Evolutionary conservation across 2,797 vertebrate genomes (phyloP), one percentile per base, ranked within the genome.

Genomic region (Peromyscus aztecus): DNA sequence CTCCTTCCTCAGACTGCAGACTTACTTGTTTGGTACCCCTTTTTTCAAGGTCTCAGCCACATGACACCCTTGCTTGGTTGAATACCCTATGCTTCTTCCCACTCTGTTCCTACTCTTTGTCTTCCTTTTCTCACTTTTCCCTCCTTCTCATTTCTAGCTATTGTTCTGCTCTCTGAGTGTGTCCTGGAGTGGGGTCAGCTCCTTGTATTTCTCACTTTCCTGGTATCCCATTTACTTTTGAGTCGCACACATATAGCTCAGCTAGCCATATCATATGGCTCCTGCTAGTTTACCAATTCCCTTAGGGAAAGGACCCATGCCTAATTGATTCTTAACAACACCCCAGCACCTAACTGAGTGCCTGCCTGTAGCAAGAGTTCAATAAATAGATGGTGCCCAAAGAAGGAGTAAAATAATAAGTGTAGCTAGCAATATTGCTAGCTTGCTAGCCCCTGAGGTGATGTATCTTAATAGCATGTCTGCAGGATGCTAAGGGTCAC

Each of bases 361-460:
- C 31, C n/a, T 90, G 43, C 34, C 31, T 57, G 37, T 12, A 94
- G 43, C 77, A 97, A 31, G 19, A 90, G 86, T 92, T 92, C 46
- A 43, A 46, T 78, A 92, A 94, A 75, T 34, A 75, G 31, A 90
- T 49, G 6, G 29, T 52, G 11, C 61, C 69, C 88, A 86, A 88
- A 94, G 61, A 96, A 76, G 82, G 49, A 97, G 61, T 90, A 80
- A 91, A 92, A 88, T 86, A 81, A 94, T 85, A 89, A 93, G 88
- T 86, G 37, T 23, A 95, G 13, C 75, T 69, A 83, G 59, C 11
- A 24, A 89, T 71, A n/a, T 77, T 85, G 29, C 43, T 43, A 91
- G 40, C 12, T 71, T 46, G 78, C 92, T 43, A 12, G 43, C 46
- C 71, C 40, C 49, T 3, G 17, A 83, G 73, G 57, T 86, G 92